Evolutionary conservation across 2,113 vertebrate genomes (phyloP).

Genomic region (Anarhynchus alexandrinus): DNA sequence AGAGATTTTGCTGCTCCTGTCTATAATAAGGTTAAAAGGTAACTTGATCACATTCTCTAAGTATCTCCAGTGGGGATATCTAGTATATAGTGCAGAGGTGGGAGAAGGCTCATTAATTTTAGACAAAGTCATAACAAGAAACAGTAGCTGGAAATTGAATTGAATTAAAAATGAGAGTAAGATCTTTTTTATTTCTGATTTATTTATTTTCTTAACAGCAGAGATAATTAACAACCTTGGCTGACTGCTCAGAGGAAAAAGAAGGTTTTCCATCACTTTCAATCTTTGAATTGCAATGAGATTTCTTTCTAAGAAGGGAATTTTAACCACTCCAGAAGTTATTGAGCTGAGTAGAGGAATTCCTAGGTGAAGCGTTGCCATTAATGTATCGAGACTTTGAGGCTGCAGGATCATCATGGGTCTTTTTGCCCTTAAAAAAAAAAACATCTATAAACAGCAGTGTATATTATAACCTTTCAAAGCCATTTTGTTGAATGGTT

Average conservation of each 20-base stretch:
- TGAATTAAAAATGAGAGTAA: background rate
- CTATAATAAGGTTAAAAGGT: constrained; percentile 35
- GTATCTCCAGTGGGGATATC: background rate
- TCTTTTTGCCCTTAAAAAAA: background rate
- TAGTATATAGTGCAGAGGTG: background rate
- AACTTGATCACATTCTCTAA: background rate
- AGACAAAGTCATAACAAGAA: background rate
- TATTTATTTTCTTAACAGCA: background rate
- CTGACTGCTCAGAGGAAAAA: background rate
- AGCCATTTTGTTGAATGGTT: background rate
- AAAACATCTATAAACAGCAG: background rate
- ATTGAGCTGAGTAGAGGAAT: background rate
- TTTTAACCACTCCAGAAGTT: background rate
- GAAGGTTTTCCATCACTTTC: background rate
- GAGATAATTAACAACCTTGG: background rate
- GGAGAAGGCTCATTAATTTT: constrained; percentile 4
- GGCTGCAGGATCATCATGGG: background rate
- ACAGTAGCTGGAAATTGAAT: background rate
- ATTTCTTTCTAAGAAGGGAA: background rate
- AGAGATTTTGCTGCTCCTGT: background rate
- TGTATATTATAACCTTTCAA: background rate
- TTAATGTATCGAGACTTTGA: background rate
- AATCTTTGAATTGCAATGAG: background rate
- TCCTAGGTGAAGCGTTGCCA: background rate
- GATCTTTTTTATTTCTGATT: background rate